Evolutionary conservation across 2,113 vertebrate species (phyloP).

Genomic region (Boleophthalmus pectinirostris): DNA sequence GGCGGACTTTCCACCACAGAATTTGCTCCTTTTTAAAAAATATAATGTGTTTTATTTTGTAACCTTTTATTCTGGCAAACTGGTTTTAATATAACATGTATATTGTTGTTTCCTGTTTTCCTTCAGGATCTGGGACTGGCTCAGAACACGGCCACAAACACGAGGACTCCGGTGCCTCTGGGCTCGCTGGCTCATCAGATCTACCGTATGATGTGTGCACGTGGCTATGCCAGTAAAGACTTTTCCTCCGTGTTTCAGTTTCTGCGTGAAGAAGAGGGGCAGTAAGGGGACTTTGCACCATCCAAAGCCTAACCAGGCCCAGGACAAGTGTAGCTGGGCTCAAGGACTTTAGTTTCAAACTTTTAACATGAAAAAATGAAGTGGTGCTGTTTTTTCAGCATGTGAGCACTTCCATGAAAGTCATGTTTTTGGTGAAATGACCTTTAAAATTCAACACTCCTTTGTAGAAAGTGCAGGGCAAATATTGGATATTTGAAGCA

Average conservation of each 20-base stretch:
- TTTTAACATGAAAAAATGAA: constrained; percentile 35
- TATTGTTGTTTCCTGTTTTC: constrained; percentile 24
- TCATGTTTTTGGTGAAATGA: constrained; percentile 50
- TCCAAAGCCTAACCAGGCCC: constrained; percentile 56
- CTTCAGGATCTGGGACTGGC: constrained; percentile 93
- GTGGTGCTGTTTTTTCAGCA: constrained; percentile 22
- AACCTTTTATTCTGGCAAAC: neutral
- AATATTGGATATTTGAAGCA: constrained; percentile 19
- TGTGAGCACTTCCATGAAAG: constrained; percentile 45
- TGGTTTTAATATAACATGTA: neutral
- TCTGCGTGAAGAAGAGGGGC: constrained; percentile 91
- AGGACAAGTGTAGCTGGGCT: constrained; percentile 43
- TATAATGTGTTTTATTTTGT: too few species aligned
- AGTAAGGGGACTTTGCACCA: constrained; percentile 64
- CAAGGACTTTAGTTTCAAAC: constrained; percentile 41
- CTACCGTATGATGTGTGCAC: constrained; percentile 95
- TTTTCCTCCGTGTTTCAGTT: constrained; percentile 98
- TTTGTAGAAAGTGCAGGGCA: constrained; percentile 25
- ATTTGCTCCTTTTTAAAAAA: too few species aligned
- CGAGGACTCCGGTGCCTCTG: constrained; percentile 88
- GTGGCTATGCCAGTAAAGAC: constrained; percentile 94
- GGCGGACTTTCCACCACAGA: too few species aligned
- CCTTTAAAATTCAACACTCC: constrained; percentile 51
- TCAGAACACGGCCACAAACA: constrained; percentile 92
- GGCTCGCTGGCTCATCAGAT: constrained; percentile 95